These are phyloP conservation scores for Albula glossodonta DNA, from an alignment of 2,113 vertebrate species.

Conservation along the genomic window DNA sequence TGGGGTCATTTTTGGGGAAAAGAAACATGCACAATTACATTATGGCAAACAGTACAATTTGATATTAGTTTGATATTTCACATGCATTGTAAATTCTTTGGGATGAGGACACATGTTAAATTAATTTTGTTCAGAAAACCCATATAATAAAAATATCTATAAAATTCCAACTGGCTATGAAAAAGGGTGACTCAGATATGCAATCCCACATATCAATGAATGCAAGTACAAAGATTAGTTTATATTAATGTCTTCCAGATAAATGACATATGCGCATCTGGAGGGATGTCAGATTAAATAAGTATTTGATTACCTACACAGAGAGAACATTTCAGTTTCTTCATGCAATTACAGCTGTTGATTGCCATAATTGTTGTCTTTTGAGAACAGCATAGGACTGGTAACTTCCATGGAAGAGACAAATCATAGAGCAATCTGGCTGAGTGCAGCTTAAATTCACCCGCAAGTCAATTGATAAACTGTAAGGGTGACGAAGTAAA, in stretches of 20 bases:
- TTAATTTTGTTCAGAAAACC: too few relatives aligned
- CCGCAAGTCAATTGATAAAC: conserved; percentile 9
- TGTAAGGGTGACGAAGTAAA: not conserved
- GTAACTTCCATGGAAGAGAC: not conserved
- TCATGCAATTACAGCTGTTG: not conserved
- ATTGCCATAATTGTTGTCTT: conserved; percentile 20
- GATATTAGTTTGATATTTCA: not conserved
- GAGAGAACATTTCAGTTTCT: not conserved
- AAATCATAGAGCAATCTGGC: conserved; percentile 14
- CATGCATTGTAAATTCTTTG: not conserved
- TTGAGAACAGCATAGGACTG: conserved; percentile 1
- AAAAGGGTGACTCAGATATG: not conserved
- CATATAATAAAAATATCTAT: not conserved
- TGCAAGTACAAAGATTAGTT: not conserved
- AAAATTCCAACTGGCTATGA: not conserved
- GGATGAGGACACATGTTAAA: too few relatives aligned
- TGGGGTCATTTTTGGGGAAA: too few relatives aligned
- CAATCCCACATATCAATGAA: not conserved
- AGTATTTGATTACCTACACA: not conserved
- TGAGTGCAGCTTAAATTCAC: conserved; percentile 4
- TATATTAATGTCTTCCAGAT: not conserved
- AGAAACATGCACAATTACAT: not conserved
- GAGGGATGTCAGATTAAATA: not conserved
- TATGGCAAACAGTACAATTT: not conserved
- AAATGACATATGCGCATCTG: not conserved